phyloP scores from a whole-genome alignment of 2,888 invertebrate genomes.

The Mesorhabditis belari region DNA sequence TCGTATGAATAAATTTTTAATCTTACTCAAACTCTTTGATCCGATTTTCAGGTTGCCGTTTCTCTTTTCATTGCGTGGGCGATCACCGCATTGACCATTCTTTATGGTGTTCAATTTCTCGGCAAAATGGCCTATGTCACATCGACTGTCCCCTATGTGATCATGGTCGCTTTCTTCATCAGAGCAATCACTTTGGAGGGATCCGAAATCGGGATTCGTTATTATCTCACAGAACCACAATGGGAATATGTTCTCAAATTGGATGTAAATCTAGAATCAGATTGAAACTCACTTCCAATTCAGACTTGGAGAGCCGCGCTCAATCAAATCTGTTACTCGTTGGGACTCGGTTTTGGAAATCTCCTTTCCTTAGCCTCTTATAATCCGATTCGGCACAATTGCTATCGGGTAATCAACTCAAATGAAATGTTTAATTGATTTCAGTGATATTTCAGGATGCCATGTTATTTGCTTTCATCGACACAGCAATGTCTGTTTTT shows the following conservation, averaged over 20 bases:
- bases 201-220: constrained; percentile 1
- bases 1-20: no score
- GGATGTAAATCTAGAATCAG: background rate
- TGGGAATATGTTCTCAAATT: background rate
- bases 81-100: background rate
- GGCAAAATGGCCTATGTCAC: constrained; percentile 6
- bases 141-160: constrained; percentile 4
- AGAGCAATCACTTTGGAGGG: constrained; percentile 4
- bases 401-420: constrained; percentile 61
- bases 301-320: constrained; percentile 53
- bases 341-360: constrained; percentile 53
- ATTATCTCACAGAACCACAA: constrained; percentile 1
- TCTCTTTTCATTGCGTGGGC: constrained; percentile 1
- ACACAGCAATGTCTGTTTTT: constrained; percentile 2
- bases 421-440: background rate
- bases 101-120: constrained; percentile 6
- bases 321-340: constrained; percentile 53
- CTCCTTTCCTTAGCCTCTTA: constrained; percentile 53
- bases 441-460: constrained; percentile 2
- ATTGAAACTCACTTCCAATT: background rate
- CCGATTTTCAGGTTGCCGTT: background rate
- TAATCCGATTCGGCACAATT: constrained; percentile 54
- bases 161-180: background rate
- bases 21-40: background rate
- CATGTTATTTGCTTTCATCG: background rate